Base-by-base conservation (phyloP, 2,113 vertebrate species). In the Cinclus mexicanus region DNA sequence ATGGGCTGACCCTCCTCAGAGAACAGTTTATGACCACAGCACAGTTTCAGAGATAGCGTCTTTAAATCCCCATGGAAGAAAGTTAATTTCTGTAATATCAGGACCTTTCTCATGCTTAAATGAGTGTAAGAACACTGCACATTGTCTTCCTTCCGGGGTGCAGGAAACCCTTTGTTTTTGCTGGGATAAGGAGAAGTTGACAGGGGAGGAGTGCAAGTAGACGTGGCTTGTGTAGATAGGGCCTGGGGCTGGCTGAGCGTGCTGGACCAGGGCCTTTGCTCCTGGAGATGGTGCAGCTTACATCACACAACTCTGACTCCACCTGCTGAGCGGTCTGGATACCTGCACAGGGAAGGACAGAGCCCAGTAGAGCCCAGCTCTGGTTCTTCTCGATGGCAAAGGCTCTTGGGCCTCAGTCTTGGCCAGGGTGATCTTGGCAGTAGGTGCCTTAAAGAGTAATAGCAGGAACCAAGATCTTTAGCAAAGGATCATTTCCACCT, bases 291-390 rank as follows among this genome's bases (percentile, higher is more conserved):
- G 23, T 20, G 41, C 74, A 68, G 25, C 65, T 37, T 2, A 1
- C 26, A 9, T 7, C 22, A 4, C 5, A 7, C 37, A 5, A 13
- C 1, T 1, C 26, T 4, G 0, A 1, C 41, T 14, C 3, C 57
- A 5, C 8, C 65, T 10, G 6, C 57, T 39, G 4, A 37, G 28
- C 37, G 10, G 1, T 8, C 9, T 26, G 20, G 39, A 1, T 7
- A 2, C 6, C 71, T 33, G 20, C 52, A 15, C 16, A 6, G 31
- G 7, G 22, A 55, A 8, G 9, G 46, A 2, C 31, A 9, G 33
- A 75, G 26, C 12, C 23, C 25, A 14, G 0, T 2, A 1, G 2
- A 1, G 3, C 31, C 23, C 2, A 1, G 8, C 18, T 44, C 39
- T 2, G 2, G 4, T n/a, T 57, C 75, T 11, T 4, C 26, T 52